Base-by-base conservation (phyloP, 1,140 invertebrate genomes). In the Penaeus japonicus region DNA sequence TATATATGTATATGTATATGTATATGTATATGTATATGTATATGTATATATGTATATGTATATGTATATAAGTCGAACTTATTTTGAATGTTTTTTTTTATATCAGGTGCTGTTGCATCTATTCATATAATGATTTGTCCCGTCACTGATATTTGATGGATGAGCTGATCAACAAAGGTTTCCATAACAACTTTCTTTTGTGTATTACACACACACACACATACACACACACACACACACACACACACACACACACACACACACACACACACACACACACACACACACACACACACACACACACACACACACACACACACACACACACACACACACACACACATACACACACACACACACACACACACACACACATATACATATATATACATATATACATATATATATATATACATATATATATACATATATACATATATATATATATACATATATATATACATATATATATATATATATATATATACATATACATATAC, bases 21-120 rank as follows among this genome's bases (percentile, higher is more conserved):
- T 79, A 35, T 79, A 35, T 79, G 18, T 79, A 35, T 79, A 35
- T 79, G 47, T 79, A 53, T 79, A 35, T 79, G 47, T 79, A 35
- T 79, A 78, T 78, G 39, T 78, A 78, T 78, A 78, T 78, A 78
- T 78, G 39, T 78, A 78, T 78, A 78, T 78, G 39, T 78, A 78
- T 78, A 78, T 78, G 39, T 78, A 78, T 78, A 15, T 79, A 79
- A 1, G 47, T 30, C 27, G 4, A 78, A 5, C 22, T 78, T 4
- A 30, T 17, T 75, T 17, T 75, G 15, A 18, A 75, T 75, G 15
- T 75, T 17, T 75, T 17, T 75, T 18, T 75, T 18, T 75, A 78
- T 39, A 32, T 30, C 20, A 15, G 22, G 5, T 32, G 39, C 22
- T 10, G 22, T 20, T 32, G 39, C 22, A 7, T 32, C 24, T 32